phyloP scores from a whole-genome alignment of 2,113 vertebrate species.

The Eptatretus burgeri region DNA sequence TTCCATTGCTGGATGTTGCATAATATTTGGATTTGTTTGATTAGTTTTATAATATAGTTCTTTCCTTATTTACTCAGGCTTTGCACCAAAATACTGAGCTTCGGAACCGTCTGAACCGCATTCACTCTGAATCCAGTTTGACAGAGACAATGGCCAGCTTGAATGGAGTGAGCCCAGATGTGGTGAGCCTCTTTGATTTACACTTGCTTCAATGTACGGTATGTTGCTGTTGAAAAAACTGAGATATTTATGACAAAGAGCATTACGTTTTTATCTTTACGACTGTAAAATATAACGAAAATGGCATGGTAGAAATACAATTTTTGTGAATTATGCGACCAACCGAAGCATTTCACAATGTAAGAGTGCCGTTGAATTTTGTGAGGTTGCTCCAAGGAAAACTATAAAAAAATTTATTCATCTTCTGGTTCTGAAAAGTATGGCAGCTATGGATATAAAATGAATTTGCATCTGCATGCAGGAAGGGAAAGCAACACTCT shows the following conservation, averaged over 20 bases:
- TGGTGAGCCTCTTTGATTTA: constrained; percentile 28
- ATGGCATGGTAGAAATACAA: neutral
- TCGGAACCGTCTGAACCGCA: constrained; percentile 72
- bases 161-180: constrained; percentile 88
- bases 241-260: neutral
- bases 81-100: constrained; percentile 85
- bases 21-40: too few species aligned
- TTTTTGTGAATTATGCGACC: constrained; percentile 9
- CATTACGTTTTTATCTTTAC: constrained; percentile 5
- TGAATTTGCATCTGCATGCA: too few species aligned
- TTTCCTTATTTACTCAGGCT: constrained; percentile 36
- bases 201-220: constrained; percentile 3
- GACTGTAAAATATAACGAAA: constrained; percentile 7
- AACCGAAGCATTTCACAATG: neutral
- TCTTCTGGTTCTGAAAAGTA: too few species aligned
- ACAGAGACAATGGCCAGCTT: constrained; percentile 89
- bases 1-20: too few species aligned
- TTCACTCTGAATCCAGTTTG: constrained; percentile 84
- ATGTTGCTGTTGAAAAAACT: neutral
- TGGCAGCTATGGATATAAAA: too few species aligned
- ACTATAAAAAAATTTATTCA: too few species aligned
- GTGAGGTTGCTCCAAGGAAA: neutral
- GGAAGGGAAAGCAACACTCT: too few species aligned
- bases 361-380: fast-evolving
- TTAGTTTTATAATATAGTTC: too few species aligned